Base-by-base conservation (phyloP, 2,888 invertebrate genomes). In the Tanypteryx hageni region DNA sequence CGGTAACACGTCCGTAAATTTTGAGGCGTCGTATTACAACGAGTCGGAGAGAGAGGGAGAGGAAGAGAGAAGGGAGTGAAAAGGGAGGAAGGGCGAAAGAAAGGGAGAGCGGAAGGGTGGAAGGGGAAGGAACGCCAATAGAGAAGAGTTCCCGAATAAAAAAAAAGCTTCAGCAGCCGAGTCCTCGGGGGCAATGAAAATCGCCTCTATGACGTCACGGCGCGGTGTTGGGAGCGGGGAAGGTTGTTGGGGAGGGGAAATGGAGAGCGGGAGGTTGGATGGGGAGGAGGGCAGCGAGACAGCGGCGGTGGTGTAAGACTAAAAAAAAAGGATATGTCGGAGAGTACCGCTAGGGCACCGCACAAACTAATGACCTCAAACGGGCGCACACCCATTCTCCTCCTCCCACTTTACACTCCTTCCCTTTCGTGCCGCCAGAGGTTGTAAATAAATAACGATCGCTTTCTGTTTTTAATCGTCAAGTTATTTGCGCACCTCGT, bases 1-100 rank as follows among this genome's bases (percentile, higher is more conserved):
- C 27, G 76, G 76, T 76, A 76, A 76, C 76, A 76, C 27, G 76
- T 10, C 76, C 76, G 76, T 76, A 27, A 76, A 76, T 76, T 76
- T 76, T 27, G 76, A 27, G 76, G 76, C 27, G 22, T 76, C 76
- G 27, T 76, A 76, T 76, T 27, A 27, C 76, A 76, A 76, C 13
- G 27, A 76, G 44, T 3, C 44, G 5, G 76, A 76, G 27, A 27
- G 76, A 18, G 68, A 9, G 2, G 22, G 76, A 22, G 27, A 18
- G 68, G 22, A 22, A 22, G 22, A 13, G 11, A 27, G 22, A 27
- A 27, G 22, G 11, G 27, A 44, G 44, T 3, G 44, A 5, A 5
- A 44, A 3, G 44, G 44, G 5, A 44, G 44, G 5, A 5, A 44
- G 44, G 44, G 1, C 5, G 11, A 22, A 13, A 22, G 76, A 27